Base-by-base conservation (phyloP, 1,140 invertebrate species). In the Dreissena rostriformis region DNA sequence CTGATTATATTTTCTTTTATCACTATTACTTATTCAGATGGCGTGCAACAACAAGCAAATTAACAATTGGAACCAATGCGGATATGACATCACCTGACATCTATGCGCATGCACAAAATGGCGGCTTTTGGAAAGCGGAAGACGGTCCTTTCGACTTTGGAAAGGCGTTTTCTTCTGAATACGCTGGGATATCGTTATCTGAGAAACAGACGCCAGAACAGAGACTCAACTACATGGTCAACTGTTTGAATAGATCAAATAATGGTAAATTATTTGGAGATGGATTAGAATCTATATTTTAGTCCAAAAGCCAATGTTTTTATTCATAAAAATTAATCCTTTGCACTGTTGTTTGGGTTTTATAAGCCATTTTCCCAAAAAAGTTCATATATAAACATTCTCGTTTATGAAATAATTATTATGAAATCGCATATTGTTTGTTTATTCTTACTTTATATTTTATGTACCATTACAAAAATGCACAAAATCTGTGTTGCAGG, bases 51-150 rank as follows among this genome's bases (percentile, higher is more conserved):
- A 96, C 96, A 15, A 96, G 96, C 89, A 94, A 95, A 28, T 92
- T 97, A 66, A 95, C 95, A 5, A 97, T 97, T 65, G 95, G 94
- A 12, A 96, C 95, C 1, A 96, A 96, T 87, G 96, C 97, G 73
- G 96, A 96, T 90, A 94, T 95, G 86, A 95, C 95, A 77, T 96
- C 95, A 51, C 94, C 95, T 7, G 94, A 94, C 24, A 86, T 97
- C 51, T 93, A 95, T 87, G 95, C 96, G 53, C 94, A 95, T 80
- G 95, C 96, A 2, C 94, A 95, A 89, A 91, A 93, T 7, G 94
- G 95, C 84, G 95, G 95, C 2, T 92, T 95, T 12, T 97, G 96
- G 96, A 93, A 88, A 92, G 95, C 88, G 93, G 95, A 95, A 17
- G 82, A 89, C 67, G 93, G 92, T 7, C 90, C 91, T n/a, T 91